Conservation (phyloP, 2,113 vertebrate species). For the Circaetus cinerascens region DNA sequence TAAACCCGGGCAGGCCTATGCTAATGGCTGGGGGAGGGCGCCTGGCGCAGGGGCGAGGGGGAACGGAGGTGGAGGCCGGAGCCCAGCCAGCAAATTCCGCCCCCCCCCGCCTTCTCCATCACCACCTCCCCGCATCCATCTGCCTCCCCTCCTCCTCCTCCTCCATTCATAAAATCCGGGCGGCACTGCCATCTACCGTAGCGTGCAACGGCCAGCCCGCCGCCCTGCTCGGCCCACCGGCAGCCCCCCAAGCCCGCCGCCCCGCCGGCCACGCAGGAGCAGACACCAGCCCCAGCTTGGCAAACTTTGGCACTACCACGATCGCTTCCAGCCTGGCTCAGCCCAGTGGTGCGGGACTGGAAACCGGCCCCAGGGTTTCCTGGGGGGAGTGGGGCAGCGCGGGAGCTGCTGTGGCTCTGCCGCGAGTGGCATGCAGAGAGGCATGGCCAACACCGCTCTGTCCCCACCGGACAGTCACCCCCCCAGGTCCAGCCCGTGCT, state of each 20-base stretch:
- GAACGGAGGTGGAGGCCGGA: conserved; percentile 57
- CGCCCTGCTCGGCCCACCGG: too few species aligned
- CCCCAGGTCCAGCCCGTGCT: not conserved
- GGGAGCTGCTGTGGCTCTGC: not conserved
- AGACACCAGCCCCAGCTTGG: not conserved
- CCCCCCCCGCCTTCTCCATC: too few species aligned
- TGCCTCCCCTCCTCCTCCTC: too few species aligned
- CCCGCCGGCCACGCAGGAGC: too few species aligned
- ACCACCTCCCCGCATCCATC: too few species aligned
- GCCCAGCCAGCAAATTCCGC: conserved; percentile 34
- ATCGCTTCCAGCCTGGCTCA: too few species aligned
- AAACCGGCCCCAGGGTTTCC: too few species aligned
- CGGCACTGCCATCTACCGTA: too few species aligned
- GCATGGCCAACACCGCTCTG: not conserved
- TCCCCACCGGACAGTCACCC: not conserved
- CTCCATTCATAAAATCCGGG: too few species aligned
- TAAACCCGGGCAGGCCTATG: conserved; percentile 68
- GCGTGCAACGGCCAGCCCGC: too few species aligned
- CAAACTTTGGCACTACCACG: not conserved
- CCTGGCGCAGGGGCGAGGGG: conserved; percentile 49
- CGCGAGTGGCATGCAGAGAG: not conserved
- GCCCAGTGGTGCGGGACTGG: too few species aligned
- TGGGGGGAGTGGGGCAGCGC: not conserved
- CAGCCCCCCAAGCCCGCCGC: too few species aligned
- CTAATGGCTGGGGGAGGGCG: conserved; percentile 58